These are phyloP conservation scores for Myxocyprinus asiaticus DNA, from an alignment of 2,113 vertebrate genomes.

Conservation along the genomic window DNA sequence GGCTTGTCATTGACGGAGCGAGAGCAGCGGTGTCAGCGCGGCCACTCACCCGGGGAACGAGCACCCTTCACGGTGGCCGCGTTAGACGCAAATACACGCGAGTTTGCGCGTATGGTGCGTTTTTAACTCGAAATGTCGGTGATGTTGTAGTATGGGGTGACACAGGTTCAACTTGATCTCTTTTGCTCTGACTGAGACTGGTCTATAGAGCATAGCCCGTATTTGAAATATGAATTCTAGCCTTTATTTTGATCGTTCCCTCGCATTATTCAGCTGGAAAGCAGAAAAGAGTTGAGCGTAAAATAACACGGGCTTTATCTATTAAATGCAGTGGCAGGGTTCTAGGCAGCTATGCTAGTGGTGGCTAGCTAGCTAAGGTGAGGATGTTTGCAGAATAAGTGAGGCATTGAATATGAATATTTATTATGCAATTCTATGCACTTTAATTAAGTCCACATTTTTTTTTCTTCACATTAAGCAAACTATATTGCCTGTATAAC, in stretches of 20 bases:
- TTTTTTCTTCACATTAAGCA: too few species aligned
- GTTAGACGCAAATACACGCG: not conserved
- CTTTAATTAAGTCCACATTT: too few species aligned
- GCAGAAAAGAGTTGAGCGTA: constrained; percentile 26
- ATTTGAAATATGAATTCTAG: constrained; percentile 32
- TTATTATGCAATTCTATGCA: too few species aligned
- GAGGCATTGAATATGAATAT: too few species aligned
- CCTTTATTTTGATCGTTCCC: constrained; percentile 31
- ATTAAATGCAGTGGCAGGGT: constrained; percentile 54
- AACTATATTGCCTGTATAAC: too few species aligned
- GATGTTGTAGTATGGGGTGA: constrained; percentile 54
- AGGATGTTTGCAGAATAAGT: not conserved
- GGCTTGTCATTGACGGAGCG: constrained; percentile 77
- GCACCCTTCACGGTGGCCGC: constrained; percentile 11
- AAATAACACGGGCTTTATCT: constrained; percentile 48
- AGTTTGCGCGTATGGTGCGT: not conserved
- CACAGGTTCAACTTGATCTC: constrained; percentile 66
- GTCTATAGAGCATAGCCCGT: constrained; percentile 39
- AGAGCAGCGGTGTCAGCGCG: constrained; percentile 72
- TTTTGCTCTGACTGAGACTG: constrained; percentile 38
- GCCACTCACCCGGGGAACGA: constrained; percentile 25
- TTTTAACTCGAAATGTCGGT: constrained; percentile 24
- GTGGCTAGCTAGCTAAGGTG: constrained; percentile 65
- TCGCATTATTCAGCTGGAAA: constrained; percentile 31
- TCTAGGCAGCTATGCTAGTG: constrained; percentile 73